A percentile compares a stretch with the other conserved stretches of the same genome.
phyloP scores from a whole-genome alignment of 2,113 vertebrate species.

The Zosterops lateralis region DNA sequence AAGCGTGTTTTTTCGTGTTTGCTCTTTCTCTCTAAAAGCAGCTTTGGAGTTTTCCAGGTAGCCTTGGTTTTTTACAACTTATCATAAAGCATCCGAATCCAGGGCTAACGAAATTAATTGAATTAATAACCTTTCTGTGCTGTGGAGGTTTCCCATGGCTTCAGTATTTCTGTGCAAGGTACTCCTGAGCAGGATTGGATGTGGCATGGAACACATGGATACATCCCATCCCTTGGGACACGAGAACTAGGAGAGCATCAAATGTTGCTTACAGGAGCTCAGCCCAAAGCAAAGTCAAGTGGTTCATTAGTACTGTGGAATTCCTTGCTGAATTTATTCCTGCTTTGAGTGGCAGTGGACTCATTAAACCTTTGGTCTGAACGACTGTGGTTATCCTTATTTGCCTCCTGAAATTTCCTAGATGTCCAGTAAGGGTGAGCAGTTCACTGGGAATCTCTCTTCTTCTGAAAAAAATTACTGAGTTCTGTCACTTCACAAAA shows the following conservation, averaged over 20 bases:
- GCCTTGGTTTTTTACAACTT: neutral
- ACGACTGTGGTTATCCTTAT: neutral
- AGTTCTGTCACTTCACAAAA: neutral
- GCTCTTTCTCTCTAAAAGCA: neutral
- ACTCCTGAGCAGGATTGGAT: neutral
- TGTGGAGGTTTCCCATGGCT: neutral
- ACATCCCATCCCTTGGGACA: neutral
- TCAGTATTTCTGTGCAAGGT: neutral
- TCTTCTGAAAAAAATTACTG: neutral
- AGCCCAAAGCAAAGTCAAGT: neutral
- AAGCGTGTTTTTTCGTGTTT: neutral
- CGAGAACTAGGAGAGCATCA: neutral
- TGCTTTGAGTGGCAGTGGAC: neutral
- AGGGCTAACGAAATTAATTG: too few species aligned
- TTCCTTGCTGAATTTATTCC: neutral
- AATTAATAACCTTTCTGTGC: neutral
- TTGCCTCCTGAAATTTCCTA: neutral
- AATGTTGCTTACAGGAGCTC: neutral
- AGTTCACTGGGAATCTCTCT: neutral
- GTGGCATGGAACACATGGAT: fast-evolving
- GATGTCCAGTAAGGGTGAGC: neutral
- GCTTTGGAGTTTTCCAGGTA: neutral
- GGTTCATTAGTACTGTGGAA: neutral
- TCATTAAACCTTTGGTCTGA: neutral
- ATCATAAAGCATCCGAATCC: neutral